These are phyloP conservation scores for Drosophila melanica DNA, from an alignment of 1,140 invertebrate genomes.

Conservation along the genomic window DNA sequence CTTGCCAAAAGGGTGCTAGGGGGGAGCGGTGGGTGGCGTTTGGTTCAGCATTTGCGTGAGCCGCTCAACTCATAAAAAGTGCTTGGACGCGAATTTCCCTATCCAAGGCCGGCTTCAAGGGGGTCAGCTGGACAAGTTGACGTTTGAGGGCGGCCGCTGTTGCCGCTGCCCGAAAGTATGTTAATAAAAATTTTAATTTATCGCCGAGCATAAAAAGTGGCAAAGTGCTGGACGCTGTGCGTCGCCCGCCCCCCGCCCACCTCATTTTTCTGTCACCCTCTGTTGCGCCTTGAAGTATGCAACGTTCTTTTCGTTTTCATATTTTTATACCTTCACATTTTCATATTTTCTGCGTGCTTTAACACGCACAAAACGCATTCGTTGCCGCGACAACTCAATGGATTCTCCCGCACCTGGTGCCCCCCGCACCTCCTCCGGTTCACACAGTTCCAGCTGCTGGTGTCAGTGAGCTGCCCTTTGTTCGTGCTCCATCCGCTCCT, in stretches of 20 bases:
- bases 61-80: conserved; percentile 58
- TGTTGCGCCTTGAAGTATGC: conserved; percentile 37
- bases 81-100: conserved; percentile 7
- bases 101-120: background rate
- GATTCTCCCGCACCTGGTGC: no score
- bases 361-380: conserved; percentile 77
- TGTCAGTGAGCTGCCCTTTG: conserved; percentile 28
- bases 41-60: conserved; percentile 54
- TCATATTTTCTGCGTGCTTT: conserved; percentile 52
- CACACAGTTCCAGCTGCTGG: conserved; percentile 4
- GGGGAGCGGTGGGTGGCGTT: no score
- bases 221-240: conserved; percentile 43
- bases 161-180: conserved; percentile 45
- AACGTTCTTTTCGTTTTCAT: conserved; percentile 45
- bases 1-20: background rate
- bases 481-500: conserved; percentile 1
- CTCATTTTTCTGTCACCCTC: background rate
- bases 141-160: conserved; percentile 35
- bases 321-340: conserved; percentile 33
- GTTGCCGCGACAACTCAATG: conserved; percentile 51
- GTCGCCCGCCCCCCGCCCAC: background rate
- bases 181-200: conserved; percentile 79
- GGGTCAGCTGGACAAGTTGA: conserved; percentile 53
- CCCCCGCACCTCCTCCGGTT: background rate
- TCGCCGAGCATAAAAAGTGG: conserved; percentile 61